Base-by-base conservation (phyloP, 2,113 vertebrate species). In the Platysteira castanea region DNA sequence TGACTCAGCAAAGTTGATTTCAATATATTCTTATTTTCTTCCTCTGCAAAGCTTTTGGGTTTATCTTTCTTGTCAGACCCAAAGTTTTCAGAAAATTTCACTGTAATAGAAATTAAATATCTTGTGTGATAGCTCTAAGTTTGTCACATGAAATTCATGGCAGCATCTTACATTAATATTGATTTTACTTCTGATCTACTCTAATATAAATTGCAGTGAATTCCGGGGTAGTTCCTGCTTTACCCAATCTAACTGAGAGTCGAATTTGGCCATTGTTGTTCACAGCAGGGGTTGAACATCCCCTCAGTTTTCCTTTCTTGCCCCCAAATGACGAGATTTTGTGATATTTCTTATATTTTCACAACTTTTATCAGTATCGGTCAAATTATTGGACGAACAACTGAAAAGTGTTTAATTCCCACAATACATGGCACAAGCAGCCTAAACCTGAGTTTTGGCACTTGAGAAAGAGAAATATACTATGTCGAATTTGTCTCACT, bases 111-210 rank as follows among this genome's bases (percentile, higher is more conserved):
- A 71, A 11, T 26, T 52, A 46, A 70, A 20, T 41, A n/a, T 47
- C 53, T 79, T 16, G 5, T 31, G 18, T 2, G 18, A 13, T 24
- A 17, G 7, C 15, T 68, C 23, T 47, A 46, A 26, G 7, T 70
- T 65, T 50, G 8, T 69, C 42, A 14, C 7, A 27, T 11, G 21
- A 57, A 84, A 64, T 17, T 5, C 0, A 0, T 44, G 19, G 21
- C 27, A 61, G 9, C 17, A 31, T 52, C 54, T 87, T 67, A 23
- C 2, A 13, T 46, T 12, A 7, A 5, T 46, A 8, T 9, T 56
- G 27, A 13, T 44, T 87, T 85, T 61, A 28, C 23, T 95, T 61
- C 68, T 4, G 3, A 9, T 28, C 42, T 73, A 31, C 7, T 65
- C 68, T 10, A 46, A 3, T 47, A 30, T 7, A 67, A 82, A 35